Evolutionary conservation across 1,140 invertebrate species (phyloP).

Genomic region (Stenopsyche tienmushanensis): DNA sequence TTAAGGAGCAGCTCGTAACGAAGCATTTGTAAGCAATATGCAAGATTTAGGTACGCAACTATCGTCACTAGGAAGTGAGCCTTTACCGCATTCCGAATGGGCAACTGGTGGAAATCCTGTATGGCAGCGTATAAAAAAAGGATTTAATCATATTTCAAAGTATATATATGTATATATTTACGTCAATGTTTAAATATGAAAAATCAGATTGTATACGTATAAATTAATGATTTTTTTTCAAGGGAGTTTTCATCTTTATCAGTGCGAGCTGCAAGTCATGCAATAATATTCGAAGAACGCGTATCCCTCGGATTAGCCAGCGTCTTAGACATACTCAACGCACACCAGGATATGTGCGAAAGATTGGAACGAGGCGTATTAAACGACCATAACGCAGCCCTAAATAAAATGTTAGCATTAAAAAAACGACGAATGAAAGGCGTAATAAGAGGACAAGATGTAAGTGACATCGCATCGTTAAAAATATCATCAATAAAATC

Average conservation of each 20-base stretch:
- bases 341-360: constrained; percentile 62
- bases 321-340: constrained; percentile 59
- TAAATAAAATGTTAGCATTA: constrained; percentile 68
- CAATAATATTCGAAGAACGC: constrained; percentile 44
- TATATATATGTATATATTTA: constrained; percentile 42
- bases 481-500: neutral
- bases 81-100: constrained; percentile 57
- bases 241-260: constrained; percentile 45
- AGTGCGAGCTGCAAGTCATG: constrained; percentile 43
- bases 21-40: constrained; percentile 62
- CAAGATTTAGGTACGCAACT: constrained; percentile 57
- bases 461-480: constrained; percentile 13
- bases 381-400: constrained; percentile 67
- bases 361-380: constrained; percentile 69
- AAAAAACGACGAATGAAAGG: constrained; percentile 72
- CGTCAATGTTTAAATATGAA: neutral
- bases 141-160: constrained; percentile 62
- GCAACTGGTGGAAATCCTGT: constrained; percentile 61
- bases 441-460: constrained; percentile 58
- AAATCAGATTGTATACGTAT: constrained; percentile 4
- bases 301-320: constrained; percentile 54
- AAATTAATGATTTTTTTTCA: constrained; percentile 31
- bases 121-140: constrained; percentile 64
- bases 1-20: constrained; percentile 51
- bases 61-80: constrained; percentile 51